phyloP scores from a whole-genome alignment of 2,888 invertebrate species.

The Agapostemon virescens region DNA sequence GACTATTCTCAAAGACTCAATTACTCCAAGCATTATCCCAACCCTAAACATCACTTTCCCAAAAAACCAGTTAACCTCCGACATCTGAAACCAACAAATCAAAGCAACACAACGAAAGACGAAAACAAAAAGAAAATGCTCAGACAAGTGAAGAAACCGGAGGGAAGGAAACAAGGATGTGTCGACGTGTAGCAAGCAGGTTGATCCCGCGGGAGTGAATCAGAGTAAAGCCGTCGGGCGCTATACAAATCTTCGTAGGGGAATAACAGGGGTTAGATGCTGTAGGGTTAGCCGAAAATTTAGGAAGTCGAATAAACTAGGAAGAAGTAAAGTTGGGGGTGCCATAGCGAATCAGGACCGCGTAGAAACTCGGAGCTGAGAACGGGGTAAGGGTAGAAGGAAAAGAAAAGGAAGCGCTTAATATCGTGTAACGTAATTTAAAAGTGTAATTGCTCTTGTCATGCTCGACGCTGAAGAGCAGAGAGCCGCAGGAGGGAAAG shows the following conservation, averaged over 20 bases:
- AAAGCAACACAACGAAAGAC: too few relatives aligned
- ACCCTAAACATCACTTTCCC: too few relatives aligned
- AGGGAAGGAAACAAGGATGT: background rate
- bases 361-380: conserved; percentile 35
- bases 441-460: conserved; percentile 80
- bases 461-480: conserved; percentile 72
- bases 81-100: too few relatives aligned
- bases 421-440: conserved; percentile 80
- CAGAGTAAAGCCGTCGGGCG: conserved; percentile 17
- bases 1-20: too few relatives aligned
- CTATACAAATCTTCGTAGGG: conserved; percentile 9
- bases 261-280: background rate
- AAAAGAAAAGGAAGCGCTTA: conserved; percentile 74
- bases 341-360: conserved; percentile 50
- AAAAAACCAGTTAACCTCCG: too few relatives aligned
- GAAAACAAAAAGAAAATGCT: too few relatives aligned
- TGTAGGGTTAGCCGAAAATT: conserved; percentile 32
- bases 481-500: conserved; percentile 53
- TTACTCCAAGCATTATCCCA: too few relatives aligned
- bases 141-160: too few relatives aligned
- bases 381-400: conserved; percentile 49
- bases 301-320: conserved; percentile 48
- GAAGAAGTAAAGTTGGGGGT: conserved; percentile 29
- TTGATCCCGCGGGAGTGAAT: background rate
- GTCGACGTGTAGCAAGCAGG: background rate